phyloP scores from a whole-genome alignment of 1,140 invertebrate species.

The Acromyrmex charruanus region DNA sequence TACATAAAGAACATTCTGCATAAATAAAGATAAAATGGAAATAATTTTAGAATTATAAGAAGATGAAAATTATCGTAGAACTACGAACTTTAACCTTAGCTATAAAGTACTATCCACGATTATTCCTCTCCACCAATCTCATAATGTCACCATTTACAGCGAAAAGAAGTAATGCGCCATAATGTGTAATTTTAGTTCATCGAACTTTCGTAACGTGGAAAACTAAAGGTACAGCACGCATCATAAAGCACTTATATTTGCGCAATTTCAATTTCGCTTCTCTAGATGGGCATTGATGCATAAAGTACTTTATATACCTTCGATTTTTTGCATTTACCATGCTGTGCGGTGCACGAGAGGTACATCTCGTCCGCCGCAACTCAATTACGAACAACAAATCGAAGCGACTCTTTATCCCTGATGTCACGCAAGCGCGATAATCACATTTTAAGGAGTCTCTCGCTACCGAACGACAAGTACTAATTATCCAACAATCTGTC shows the following conservation, averaged over 20 bases:
- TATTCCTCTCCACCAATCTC: not conserved
- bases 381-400: slow-evolving; percentile 10
- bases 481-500: slow-evolving; percentile 63
- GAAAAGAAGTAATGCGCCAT: not conserved
- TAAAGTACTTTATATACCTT: not conserved
- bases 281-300: slow-evolving; percentile 2
- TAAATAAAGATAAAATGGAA: not conserved
- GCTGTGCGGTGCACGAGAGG: not conserved
- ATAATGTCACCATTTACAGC: not conserved
- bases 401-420: slow-evolving; percentile 23
- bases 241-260: not conserved
- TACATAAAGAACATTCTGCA: not conserved
- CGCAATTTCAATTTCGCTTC: slow-evolving; percentile 15
- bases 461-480: slow-evolving; percentile 41
- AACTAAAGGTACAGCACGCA: not conserved
- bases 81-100: not conserved
- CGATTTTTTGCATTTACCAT: not conserved
- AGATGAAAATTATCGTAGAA: not conserved
- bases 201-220: slow-evolving; percentile 3
- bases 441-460: slow-evolving; percentile 46
- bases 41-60: not conserved
- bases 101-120: not conserved
- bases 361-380: not conserved
- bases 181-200: slow-evolving; percentile 44
- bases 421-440: slow-evolving; percentile 39